Evolutionary conservation across 1,140 invertebrate species (phyloP).

Genomic region (Aphaenogaster rudis): DNA sequence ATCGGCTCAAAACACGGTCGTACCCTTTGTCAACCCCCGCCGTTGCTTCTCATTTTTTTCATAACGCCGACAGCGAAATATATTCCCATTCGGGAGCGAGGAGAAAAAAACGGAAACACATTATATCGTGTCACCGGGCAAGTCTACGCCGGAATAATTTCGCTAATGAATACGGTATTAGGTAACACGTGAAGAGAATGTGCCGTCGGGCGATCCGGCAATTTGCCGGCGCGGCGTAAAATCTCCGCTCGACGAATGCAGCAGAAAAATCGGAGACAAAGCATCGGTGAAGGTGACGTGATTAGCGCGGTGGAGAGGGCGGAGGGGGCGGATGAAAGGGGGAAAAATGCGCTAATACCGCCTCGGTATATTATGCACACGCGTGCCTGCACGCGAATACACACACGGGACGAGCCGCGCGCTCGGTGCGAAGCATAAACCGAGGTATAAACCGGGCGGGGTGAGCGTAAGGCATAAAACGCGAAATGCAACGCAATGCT

Average conservation of each 20-base stretch:
- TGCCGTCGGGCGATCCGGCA: background rate
- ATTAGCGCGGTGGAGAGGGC: conserved; percentile 65
- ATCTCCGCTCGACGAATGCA: conserved; percentile 53
- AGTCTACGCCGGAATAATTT: conserved; percentile 62
- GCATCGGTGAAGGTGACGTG: conserved; percentile 54
- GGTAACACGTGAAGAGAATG: conserved; percentile 36
- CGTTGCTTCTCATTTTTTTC: conserved; percentile 35
- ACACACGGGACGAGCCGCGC: conserved; percentile 64
- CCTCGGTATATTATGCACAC: conserved; percentile 72
- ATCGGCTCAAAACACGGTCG: conserved; percentile 70
- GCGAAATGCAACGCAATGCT: conserved; percentile 83
- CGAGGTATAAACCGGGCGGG: conserved; percentile 81
- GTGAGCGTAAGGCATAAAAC: conserved; percentile 84
- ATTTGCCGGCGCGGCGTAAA: conserved; percentile 63
- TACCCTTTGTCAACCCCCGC: conserved; percentile 54
- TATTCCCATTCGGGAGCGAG: conserved; percentile 43
- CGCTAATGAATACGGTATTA: conserved; percentile 67
- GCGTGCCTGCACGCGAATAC: conserved; percentile 25
- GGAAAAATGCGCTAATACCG: conserved; percentile 55
- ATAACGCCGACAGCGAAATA: conserved; percentile 44
- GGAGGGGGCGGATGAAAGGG: conserved; percentile 31
- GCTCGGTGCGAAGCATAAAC: conserved; percentile 85
- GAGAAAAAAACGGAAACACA: conserved; percentile 23
- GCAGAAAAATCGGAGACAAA: conserved; percentile 69
- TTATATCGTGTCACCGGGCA: background rate